phyloP scores from a whole-genome alignment of 2,888 invertebrate species.

The Lypha dubia region DNA sequence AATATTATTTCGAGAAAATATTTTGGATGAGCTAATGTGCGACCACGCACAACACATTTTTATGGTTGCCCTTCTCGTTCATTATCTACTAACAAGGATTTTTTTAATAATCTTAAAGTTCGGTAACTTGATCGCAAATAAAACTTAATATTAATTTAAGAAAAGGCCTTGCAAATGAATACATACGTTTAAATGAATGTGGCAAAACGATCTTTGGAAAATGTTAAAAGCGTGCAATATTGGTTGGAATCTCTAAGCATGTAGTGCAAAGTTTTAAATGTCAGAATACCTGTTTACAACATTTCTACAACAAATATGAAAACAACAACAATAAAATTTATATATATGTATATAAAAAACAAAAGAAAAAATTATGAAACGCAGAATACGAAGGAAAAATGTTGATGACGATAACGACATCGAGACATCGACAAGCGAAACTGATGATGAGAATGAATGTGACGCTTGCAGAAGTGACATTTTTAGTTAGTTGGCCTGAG shows the following conservation, averaged over 20 bases:
- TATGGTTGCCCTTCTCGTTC: too few relatives aligned
- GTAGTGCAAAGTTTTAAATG: conserved; percentile 69
- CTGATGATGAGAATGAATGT: conserved; percentile 70
- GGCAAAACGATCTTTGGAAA: conserved; percentile 39
- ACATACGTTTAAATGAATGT: conserved; percentile 38
- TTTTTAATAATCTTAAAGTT: too few relatives aligned
- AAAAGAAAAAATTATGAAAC: background rate
- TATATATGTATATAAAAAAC: too few relatives aligned
- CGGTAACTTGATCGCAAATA: too few relatives aligned
- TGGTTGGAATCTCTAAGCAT: conserved; percentile 70
- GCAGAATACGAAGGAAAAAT: conserved; percentile 54
- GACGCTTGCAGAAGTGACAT: conserved; percentile 64
- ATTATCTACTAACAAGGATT: too few relatives aligned
- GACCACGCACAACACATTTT: too few relatives aligned
- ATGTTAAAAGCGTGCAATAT: conserved; percentile 72
- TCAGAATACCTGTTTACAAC: conserved; percentile 66
- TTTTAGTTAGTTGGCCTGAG: conserved; percentile 61
- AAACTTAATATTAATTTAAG: too few relatives aligned
- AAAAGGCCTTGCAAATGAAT: conserved; percentile 2
- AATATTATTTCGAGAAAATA: too few relatives aligned
- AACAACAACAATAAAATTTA: background rate
- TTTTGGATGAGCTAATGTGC: too few relatives aligned
- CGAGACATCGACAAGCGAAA: conserved; percentile 72
- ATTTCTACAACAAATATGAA: conserved; percentile 5
- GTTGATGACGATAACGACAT: conserved; percentile 72